Evolutionary conservation across 2,797 vertebrate species (phyloP).

Genomic region (Siniperca obscura): DNA sequence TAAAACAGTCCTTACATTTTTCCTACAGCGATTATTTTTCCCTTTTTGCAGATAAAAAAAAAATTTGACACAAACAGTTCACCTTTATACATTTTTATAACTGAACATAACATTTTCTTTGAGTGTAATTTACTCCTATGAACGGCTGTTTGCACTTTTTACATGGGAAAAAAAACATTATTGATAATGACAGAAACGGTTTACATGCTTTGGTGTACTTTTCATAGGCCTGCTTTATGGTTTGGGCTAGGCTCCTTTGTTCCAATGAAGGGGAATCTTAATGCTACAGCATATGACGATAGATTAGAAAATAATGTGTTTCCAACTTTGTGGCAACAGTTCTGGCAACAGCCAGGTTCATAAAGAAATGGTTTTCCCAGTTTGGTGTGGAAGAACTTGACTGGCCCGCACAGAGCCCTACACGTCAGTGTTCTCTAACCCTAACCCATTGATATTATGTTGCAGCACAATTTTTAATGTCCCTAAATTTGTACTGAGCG

Average conservation of each 20-base stretch:
- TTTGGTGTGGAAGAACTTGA: not conserved
- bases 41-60: not conserved
- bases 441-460: not conserved
- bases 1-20: not conserved
- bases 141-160: not conserved
- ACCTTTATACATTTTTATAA: not conserved
- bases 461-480: slow-evolving; percentile 3
- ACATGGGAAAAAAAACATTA: not conserved
- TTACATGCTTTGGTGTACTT: not conserved
- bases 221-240: too few relatives aligned
- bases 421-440: not conserved
- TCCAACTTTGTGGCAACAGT: not conserved
- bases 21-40: not conserved
- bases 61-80: not conserved
- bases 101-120: not conserved
- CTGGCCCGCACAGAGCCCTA: not conserved
- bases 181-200: not conserved
- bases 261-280: not conserved
- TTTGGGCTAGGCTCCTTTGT: too few relatives aligned
- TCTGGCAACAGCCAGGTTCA: not conserved
- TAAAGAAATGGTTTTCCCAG: not conserved
- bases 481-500: not conserved
- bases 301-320: not conserved
- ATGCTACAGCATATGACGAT: not conserved
- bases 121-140: not conserved